Percentiles rank a stretch among this genome's conserved stretches.
Evolutionary conservation across 2,113 vertebrate genomes (phyloP).

Genomic region (Zapus hudsonius): DNA sequence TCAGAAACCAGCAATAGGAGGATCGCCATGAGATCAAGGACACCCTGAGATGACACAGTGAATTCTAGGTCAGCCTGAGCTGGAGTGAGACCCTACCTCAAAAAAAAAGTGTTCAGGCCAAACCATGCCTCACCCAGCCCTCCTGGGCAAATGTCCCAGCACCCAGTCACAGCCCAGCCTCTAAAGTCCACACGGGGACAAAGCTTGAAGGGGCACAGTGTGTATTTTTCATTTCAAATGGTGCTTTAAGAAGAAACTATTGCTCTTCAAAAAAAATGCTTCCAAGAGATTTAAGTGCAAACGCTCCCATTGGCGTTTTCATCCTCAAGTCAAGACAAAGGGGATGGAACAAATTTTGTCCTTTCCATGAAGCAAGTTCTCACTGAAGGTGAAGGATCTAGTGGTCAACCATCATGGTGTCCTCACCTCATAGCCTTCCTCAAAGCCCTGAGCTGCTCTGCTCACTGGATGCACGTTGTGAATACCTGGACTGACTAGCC

Average conservation of each 20-base stretch:
- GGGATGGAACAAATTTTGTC: conserved; percentile 62
- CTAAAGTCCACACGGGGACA: background rate
- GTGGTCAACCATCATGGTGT: conserved; percentile 43
- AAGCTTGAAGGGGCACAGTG: background rate
- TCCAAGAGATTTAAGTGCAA: conserved; percentile 63
- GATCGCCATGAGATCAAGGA: no score
- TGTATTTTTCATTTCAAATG: background rate
- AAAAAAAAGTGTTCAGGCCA: background rate
- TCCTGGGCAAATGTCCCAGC: background rate
- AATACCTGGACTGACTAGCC: conserved; percentile 50
- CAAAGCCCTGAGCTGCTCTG: background rate
- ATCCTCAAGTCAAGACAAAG: conserved; percentile 69
- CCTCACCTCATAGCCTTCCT: background rate
- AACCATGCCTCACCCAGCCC: background rate
- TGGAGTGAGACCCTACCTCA: no score
- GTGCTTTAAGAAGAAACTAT: conserved; percentile 42
- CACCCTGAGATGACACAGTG: no score
- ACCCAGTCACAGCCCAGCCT: background rate
- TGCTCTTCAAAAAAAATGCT: conserved; percentile 54
- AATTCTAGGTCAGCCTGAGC: no score
- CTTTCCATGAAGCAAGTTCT: conserved; percentile 69
- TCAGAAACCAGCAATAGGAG: no score
- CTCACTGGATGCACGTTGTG: background rate
- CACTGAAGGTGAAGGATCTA: conserved; percentile 64
- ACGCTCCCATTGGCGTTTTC: conserved; percentile 69